These are phyloP conservation scores for Sitobion miscanthi DNA, from an alignment of 1,140 invertebrate genomes.

Conservation along the genomic window DNA sequence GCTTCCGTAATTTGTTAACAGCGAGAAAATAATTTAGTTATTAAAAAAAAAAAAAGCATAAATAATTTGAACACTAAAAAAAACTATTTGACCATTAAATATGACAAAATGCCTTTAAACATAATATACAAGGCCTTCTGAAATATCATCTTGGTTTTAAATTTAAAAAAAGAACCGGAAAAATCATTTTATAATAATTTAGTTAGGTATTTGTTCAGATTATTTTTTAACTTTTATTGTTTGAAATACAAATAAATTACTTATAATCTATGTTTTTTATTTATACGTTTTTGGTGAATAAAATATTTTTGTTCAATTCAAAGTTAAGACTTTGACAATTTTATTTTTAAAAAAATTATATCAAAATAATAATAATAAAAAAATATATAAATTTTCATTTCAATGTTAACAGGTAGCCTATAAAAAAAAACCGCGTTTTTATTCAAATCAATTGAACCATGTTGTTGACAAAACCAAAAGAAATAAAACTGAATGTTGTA, in stretches of 20 bases:
- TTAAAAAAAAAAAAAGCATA: neutral
- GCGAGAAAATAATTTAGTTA: neutral
- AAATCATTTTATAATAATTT: neutral
- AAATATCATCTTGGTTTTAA: neutral
- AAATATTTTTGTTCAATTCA: neutral
- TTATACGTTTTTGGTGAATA: neutral
- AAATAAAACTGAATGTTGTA: neutral
- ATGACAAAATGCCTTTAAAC: neutral
- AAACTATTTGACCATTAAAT: neutral
- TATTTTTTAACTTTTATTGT: neutral
- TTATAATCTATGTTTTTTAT: neutral
- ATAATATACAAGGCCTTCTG: neutral
- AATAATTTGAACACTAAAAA: neutral
- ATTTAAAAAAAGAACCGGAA: neutral
- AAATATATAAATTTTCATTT: neutral
- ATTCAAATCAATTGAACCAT: constrained; percentile 24
- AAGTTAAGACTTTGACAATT: neutral
- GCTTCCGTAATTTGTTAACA: neutral
- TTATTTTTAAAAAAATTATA: too few species aligned
- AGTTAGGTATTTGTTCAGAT: neutral
- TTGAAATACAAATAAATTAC: neutral
- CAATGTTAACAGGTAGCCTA: neutral
- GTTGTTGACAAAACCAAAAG: neutral
- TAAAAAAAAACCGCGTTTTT: neutral
- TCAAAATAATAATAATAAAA: neutral